These are phyloP conservation scores for Sitophilus oryzae DNA, from an alignment of 1,140 invertebrate species.

Conservation along the genomic window DNA sequence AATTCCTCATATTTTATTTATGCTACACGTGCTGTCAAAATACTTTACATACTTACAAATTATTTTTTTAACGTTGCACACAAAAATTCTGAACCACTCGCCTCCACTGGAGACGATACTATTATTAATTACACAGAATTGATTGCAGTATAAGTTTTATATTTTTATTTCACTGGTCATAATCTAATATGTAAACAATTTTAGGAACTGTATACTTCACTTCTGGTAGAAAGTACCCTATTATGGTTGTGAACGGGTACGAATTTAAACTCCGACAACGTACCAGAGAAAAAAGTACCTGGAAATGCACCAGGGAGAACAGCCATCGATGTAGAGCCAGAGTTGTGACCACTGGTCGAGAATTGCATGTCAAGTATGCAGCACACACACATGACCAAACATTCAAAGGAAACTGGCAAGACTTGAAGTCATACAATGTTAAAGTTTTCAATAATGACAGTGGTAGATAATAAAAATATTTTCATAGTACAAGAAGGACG, in stretches of 20 bases:
- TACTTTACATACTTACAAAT: no score
- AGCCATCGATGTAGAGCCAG: slow-evolving; percentile 1
- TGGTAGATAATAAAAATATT: no score
- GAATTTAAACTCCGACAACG: slow-evolving; percentile 3
- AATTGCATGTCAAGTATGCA: not conserved
- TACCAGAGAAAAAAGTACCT: not conserved
- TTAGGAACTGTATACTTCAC: slow-evolving; percentile 17
- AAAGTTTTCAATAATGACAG: no score
- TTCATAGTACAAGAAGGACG: no score
- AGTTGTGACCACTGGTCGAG: slow-evolving; percentile 1
- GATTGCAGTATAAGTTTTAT: not conserved
- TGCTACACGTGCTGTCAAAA: no score
- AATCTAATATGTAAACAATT: not conserved
- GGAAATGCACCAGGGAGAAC: not conserved
- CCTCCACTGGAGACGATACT: no score
- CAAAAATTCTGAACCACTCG: no score
- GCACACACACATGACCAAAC: slow-evolving; percentile 1
- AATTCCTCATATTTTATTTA: no score
- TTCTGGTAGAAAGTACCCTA: slow-evolving; percentile 18
- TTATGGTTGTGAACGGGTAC: slow-evolving; percentile 11
- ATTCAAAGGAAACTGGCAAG: not conserved
- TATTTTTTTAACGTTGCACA: no score
- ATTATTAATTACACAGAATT: no score
- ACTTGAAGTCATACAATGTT: not conserved
- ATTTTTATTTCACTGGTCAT: not conserved